Conservation (phyloP, 1,140 invertebrate genomes). For the Leptopilina clavipes region DNA sequence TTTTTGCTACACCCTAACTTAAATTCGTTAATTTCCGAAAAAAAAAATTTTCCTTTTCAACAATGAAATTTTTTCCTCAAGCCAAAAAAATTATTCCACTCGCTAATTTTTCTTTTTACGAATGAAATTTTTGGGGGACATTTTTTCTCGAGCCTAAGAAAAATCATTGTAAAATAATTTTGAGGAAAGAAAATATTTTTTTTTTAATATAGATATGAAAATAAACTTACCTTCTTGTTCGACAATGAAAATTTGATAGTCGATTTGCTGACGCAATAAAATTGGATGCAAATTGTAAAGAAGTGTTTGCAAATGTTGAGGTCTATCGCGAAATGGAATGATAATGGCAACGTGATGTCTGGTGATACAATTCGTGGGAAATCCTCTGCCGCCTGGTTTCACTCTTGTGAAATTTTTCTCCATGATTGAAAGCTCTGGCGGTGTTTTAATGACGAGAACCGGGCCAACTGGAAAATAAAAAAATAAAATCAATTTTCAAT, state of each 20-base stretch:
- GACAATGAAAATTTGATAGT: conserved; percentile 96
- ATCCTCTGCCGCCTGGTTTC: conserved; percentile 83
- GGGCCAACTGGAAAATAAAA: conserved; percentile 69
- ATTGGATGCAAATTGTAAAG: conserved; percentile 94
- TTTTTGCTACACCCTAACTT: too few relatives aligned
- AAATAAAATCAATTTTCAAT: conserved; percentile 36
- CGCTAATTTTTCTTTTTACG: too few relatives aligned
- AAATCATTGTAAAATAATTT: too few relatives aligned
- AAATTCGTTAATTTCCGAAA: too few relatives aligned
- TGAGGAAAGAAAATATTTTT: too few relatives aligned
- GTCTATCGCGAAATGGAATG: conserved; percentile 90
- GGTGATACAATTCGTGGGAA: conserved; percentile 84
- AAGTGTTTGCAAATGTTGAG: conserved; percentile 88
- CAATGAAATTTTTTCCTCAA: too few relatives aligned
- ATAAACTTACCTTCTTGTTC: conserved; percentile 84
- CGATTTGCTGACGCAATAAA: conserved; percentile 90
- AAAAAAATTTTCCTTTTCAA: too few relatives aligned
- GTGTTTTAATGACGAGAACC: conserved; percentile 66
- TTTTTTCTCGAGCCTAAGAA: too few relatives aligned
- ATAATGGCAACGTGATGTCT: conserved; percentile 90
- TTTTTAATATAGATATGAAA: too few relatives aligned
- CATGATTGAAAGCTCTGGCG: conserved; percentile 67
- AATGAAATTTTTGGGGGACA: too few relatives aligned
- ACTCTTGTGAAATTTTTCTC: conserved; percentile 74
- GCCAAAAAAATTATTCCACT: too few relatives aligned